Conservation (phyloP, 2,888 invertebrate genomes). For the Scaeva pyrastri region DNA sequence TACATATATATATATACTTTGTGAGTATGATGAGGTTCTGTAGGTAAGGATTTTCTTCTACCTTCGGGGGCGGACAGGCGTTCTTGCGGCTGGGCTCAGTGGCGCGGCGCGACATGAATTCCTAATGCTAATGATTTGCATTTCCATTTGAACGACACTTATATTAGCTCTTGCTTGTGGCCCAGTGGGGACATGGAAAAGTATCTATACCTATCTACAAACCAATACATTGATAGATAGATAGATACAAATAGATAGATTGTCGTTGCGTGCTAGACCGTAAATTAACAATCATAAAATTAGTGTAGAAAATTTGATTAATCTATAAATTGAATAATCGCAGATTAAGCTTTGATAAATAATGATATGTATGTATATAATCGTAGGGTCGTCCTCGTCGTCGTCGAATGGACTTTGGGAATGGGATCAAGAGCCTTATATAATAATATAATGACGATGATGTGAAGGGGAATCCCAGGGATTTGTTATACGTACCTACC, state of each 20-base stretch:
- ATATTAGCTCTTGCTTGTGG: constrained; percentile 1
- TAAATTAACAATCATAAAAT: constrained; percentile 64
- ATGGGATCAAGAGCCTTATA: constrained; percentile 19
- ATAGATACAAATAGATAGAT: background rate
- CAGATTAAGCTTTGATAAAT: constrained; percentile 14
- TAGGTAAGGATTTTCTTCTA: background rate
- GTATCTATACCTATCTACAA: too few species aligned
- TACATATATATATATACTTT: too few species aligned
- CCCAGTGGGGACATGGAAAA: background rate
- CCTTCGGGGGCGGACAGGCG: background rate
- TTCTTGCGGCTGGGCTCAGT: background rate
- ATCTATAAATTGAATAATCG: constrained; percentile 61
- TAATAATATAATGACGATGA: background rate
- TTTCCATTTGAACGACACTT: constrained; percentile 24
- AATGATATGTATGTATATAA: background rate
- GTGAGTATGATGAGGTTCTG: background rate
- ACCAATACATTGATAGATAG: too few species aligned
- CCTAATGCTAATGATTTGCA: constrained; percentile 41
- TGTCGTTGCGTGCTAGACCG: constrained; percentile 31
- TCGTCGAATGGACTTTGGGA: constrained; percentile 1
- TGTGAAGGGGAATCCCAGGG: background rate
- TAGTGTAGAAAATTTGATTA: constrained; percentile 65
- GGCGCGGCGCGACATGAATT: constrained; percentile 23
- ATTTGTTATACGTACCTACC: too few species aligned
- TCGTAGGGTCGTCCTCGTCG: too few species aligned